Base-by-base conservation (phyloP, 1,140 invertebrate species). In the Zaprionus inermis region DNA sequence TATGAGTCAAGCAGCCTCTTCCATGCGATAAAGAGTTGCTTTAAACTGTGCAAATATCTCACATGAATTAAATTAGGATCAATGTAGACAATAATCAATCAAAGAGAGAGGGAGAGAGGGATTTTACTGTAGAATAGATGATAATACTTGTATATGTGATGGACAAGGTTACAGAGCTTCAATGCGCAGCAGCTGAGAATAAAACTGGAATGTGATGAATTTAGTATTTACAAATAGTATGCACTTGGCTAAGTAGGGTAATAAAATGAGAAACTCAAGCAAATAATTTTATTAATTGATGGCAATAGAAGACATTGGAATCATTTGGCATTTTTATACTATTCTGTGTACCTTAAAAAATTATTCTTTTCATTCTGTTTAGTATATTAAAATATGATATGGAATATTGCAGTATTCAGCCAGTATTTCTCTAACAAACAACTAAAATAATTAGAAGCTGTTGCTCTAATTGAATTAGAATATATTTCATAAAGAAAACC, bases 1-100 rank as follows among this genome's bases (percentile, higher is more conserved):
- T 41, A 52, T 63, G 60, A 63, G 32, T 60, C 28, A 61, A 54
- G 49, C 34, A n/a, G n/a, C n/a, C n/a, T n/a, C n/a, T n/a, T n/a
- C n/a, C n/a, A n/a, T n/a, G n/a, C n/a, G n/a, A n/a, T n/a, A n/a
- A n/a, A n/a, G n/a, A n/a, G n/a, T n/a, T 22, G 46, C 30, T 52
- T 61, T 3, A 52, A 60, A 51, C 59, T 63, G 60, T 32, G 60
- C 60, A 63, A 34, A 51, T 63, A n/a, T 16, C 16, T 32, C 12
- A n/a, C 28, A 20, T 52, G 24, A 54, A 54, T 54, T 22, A 28
- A 49, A 10, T 49, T 12, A 5, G 11, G 18, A 22, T 54, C 51
- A 41, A 41, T 14, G 16, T 18, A 20, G 1, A 51, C 3, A 52
- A n/a, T n/a, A n/a, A n/a, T 54, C 1, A 16, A 54, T 54, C 12